Evolutionary conservation across 2,797 vertebrate genomes (phyloP).

Genomic region (Echeneis naucrates): DNA sequence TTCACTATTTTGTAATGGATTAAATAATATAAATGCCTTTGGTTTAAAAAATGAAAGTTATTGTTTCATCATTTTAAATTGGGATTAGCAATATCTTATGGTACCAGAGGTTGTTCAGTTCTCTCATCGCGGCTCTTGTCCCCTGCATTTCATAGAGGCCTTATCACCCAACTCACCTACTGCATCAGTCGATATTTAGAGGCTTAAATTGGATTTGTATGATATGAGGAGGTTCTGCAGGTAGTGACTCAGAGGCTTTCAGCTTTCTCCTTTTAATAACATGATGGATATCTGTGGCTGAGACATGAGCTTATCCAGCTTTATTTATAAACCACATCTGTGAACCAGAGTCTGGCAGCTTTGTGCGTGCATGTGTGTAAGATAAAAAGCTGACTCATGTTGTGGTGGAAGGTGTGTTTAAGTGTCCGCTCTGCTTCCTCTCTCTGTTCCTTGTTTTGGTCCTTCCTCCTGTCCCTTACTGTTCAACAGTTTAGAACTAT

Average conservation of each 20-base stretch:
- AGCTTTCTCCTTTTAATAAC: slow-evolving; percentile 63
- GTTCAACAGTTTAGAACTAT: too few relatives aligned
- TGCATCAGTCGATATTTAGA: slow-evolving; percentile 36
- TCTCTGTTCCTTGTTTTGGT: neutral
- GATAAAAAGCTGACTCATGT: slow-evolving; percentile 52
- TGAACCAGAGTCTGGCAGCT: slow-evolving; percentile 24
- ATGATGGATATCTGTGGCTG: slow-evolving; percentile 55
- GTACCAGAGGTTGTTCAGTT: neutral
- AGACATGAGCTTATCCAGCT: slow-evolving; percentile 49
- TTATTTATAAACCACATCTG: slow-evolving; percentile 46
- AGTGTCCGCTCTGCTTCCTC: neutral
- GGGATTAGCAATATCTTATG: neutral
- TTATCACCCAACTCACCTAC: slow-evolving; percentile 26
- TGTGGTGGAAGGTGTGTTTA: slow-evolving; percentile 49
- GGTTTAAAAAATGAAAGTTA: neutral
- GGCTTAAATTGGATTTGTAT: slow-evolving; percentile 55
- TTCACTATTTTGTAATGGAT: neutral
- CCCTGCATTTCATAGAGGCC: neutral
- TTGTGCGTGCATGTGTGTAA: slow-evolving; percentile 11
- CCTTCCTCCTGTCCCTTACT: too few relatives aligned
- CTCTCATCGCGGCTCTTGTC: slow-evolving; percentile 3
- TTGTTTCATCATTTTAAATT: neutral
- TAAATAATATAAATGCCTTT: neutral
- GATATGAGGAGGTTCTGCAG: slow-evolving; percentile 47
- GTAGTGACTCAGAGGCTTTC: slow-evolving; percentile 57